phyloP scores from a whole-genome alignment of 2,888 invertebrate species.

The Gymnosoma rotundatum region DNA sequence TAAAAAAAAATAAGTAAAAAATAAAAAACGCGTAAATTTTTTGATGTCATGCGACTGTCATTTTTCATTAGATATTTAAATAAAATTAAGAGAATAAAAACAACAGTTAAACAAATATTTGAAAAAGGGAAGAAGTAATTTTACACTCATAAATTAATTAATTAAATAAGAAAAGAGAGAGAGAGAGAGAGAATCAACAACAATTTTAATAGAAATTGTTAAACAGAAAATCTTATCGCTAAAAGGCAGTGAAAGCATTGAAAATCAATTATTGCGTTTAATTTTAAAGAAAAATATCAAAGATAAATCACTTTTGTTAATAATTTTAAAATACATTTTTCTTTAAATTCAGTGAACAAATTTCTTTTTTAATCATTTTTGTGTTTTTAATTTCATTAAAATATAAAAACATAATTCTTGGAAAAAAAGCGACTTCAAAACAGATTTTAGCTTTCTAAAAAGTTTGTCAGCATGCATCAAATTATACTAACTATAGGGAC shows the following conservation, averaged over 20 bases:
- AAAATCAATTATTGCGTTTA: conserved; percentile 73
- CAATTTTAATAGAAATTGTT: conserved; percentile 39
- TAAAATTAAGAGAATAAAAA: conserved; percentile 12
- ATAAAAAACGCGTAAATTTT: conserved; percentile 54
- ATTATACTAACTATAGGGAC: too few species aligned
- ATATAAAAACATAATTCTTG: too few species aligned
- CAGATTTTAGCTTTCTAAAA: too few species aligned
- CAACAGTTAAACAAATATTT: conserved; percentile 65
- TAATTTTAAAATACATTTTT: too few species aligned
- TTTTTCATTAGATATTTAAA: conserved; percentile 72
- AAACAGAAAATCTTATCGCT: conserved; percentile 30
- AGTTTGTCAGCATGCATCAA: too few species aligned
- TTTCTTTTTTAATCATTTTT: too few species aligned
- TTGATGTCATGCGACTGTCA: conserved; percentile 69
- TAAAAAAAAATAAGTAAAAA: conserved; percentile 5
- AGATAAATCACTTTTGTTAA: too few species aligned
- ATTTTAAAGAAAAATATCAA: not conserved
- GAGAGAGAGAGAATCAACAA: conserved; percentile 68
- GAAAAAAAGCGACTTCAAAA: too few species aligned
- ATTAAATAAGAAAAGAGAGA: conserved; percentile 72
- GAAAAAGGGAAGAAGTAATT: conserved; percentile 52
- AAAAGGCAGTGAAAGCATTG: conserved; percentile 71
- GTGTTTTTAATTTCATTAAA: too few species aligned
- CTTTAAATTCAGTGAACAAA: too few species aligned
- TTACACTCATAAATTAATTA: conserved; percentile 78